Conservation (phyloP, 2,888 invertebrate species). For the Drosophila maculinotata region DNA sequence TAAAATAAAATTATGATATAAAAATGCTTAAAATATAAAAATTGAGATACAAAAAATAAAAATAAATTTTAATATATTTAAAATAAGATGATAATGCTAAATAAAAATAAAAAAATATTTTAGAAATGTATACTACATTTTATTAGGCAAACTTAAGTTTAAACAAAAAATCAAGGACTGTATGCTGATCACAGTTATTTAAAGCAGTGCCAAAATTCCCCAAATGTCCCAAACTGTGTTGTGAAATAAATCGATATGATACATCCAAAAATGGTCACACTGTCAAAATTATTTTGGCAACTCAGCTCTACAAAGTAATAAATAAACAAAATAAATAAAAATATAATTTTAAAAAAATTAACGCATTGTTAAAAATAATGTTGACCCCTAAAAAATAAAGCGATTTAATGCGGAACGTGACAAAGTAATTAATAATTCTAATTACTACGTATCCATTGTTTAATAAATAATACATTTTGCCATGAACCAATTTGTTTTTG, state of each 20-base stretch:
- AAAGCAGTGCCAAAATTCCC: neutral
- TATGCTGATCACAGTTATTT: neutral
- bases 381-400: neutral
- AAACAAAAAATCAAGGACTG: neutral
- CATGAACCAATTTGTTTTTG: conserved; percentile 25
- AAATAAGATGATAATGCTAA: too few relatives aligned
- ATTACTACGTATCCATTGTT: conserved; percentile 1
- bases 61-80: too few relatives aligned
- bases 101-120: too few relatives aligned
- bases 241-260: neutral
- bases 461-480: conserved; percentile 3
- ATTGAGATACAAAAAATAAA: too few relatives aligned
- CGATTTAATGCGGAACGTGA: conserved; percentile 18
- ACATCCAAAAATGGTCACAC: neutral
- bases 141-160: neutral
- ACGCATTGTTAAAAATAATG: conserved; percentile 4
- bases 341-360: conserved; percentile 4
- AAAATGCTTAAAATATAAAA: too few relatives aligned
- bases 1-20: neutral
- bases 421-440: conserved; percentile 4
- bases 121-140: neutral
- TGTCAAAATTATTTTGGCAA: neutral
- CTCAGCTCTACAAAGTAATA: neutral
- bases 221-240: neutral
- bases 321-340: conserved; percentile 1